Evolutionary conservation across 1,140 invertebrate species (phyloP), one percentile per base, ranked within the genome.

Genomic region (Calephelis nemesis): DNA sequence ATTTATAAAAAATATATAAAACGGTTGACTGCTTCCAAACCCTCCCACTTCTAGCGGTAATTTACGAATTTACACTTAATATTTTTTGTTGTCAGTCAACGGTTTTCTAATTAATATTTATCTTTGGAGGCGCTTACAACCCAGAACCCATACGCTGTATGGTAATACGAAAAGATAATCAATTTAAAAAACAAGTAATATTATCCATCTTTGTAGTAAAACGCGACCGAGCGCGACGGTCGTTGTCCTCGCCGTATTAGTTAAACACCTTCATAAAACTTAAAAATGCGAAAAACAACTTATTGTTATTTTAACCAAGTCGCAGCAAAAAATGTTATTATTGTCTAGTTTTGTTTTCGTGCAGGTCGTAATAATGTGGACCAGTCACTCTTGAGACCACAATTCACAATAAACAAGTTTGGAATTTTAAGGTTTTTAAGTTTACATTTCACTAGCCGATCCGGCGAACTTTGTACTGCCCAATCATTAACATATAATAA

Each of bases 171-270:
- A 45, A 54, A 19, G 52, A 47, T 52, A 52, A 45, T 47, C 49
- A 66, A 50, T 42, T 40, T 40, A 52, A 60, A 63, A 63, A 68
- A 72, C 50, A 66, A 48, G 68, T 58, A 50, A 69, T 62, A 66
- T 65, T 72, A 64, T 63, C 70, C 73, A 75, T 74, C 72, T 65
- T 68, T 73, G 72, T 69, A 72, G 65, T 73, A 66, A 69, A 74
- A 66, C 49, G 72, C 74, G 71, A 63, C 77, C 70, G 74, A 78
- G 71, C 76, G 72, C 67, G 68, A 81, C 79, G 79, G 79, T 81
- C 77, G 72, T 76, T 78, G 81, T 77, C 74, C 79, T 76, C 42
- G 49, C 30, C 12, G 10, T 48, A 12, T 40, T 48, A 10, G 40
- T 50, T 19, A n/a, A 50, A 65, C 19, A 65, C 39, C 47, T 65